Percentiles rank a stretch among this genome's conserved stretches.
Evolutionary conservation across 2,113 vertebrate species (phyloP).

Genomic region (Ibidorhyncha struthersii): DNA sequence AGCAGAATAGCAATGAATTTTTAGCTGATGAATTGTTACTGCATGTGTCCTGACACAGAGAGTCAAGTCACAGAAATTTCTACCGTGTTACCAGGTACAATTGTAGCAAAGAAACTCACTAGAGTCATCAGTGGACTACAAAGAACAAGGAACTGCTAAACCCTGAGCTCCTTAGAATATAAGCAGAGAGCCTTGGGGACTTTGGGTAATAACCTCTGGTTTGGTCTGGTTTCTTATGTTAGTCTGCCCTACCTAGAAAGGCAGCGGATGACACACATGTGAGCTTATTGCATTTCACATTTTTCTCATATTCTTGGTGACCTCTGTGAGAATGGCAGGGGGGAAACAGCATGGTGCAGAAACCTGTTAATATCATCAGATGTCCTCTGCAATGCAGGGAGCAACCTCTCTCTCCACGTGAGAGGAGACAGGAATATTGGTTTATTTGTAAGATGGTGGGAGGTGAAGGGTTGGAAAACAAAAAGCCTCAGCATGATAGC

Average conservation of each 20-base stretch:
- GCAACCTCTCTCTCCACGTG: neutral
- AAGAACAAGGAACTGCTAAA: neutral
- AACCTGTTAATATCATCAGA: neutral
- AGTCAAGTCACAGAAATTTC: neutral
- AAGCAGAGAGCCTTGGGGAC: neutral
- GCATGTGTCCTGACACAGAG: neutral
- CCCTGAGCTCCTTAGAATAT: neutral
- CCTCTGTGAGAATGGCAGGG: neutral
- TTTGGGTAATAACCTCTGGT: neutral
- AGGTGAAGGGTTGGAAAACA: neutral
- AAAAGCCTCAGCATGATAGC: neutral
- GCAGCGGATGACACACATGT: neutral
- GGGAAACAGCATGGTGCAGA: neutral
- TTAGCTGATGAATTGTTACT: neutral
- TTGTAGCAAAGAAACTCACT: neutral
- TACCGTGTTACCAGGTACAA: rapidly evolving
- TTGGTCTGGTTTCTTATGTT: neutral
- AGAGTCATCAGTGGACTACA: neutral
- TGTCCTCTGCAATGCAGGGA: neutral
- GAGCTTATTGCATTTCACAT: neutral
- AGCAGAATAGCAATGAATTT: neutral
- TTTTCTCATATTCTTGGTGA: neutral
- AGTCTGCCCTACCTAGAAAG: neutral
- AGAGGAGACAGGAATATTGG: neutral
- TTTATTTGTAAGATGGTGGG: neutral